These are phyloP conservation scores for Lasioglossum villosulum DNA, from an alignment of 2,888 invertebrate genomes.

Conservation along the genomic window DNA sequence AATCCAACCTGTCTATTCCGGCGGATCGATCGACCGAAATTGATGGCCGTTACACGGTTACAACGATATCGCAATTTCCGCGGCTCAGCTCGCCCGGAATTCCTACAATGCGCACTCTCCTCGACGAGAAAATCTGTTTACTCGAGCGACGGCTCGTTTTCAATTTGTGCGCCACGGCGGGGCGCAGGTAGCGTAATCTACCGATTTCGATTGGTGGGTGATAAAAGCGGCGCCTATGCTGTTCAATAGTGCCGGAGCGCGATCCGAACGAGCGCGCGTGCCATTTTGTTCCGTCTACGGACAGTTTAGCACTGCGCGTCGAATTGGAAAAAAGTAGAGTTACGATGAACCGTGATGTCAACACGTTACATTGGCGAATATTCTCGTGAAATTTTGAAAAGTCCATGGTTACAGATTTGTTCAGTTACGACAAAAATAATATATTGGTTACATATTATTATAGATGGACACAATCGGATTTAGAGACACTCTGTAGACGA, in stretches of 20 bases:
- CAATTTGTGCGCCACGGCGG: not conserved
- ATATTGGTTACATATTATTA: not conserved
- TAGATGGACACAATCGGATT: not conserved
- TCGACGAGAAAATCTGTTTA: not conserved
- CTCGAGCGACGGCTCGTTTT: not conserved
- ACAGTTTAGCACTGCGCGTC: not conserved
- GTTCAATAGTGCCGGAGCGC: not conserved
- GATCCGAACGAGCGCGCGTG: not conserved
- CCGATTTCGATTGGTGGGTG: not conserved
- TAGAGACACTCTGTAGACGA: no score
- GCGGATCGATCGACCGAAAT: conserved; percentile 23
- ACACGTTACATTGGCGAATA: not conserved
- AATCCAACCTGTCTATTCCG: not conserved
- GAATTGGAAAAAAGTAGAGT: not conserved
- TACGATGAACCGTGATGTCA: not conserved
- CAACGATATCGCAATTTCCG: not conserved
- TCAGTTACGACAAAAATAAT: not conserved
- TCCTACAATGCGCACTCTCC: not conserved
- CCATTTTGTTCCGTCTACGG: not conserved
- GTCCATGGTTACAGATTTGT: no score
- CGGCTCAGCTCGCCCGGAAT: not conserved
- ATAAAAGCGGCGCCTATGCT: not conserved
- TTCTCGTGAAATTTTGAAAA: not conserved
- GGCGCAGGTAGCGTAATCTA: not conserved
- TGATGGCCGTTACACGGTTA: conserved; percentile 12